Percentiles rank a stretch among this genome's conserved stretches.
Conservation (phyloP, 2,113 vertebrate species). For the Rhinogobius similis region DNA sequence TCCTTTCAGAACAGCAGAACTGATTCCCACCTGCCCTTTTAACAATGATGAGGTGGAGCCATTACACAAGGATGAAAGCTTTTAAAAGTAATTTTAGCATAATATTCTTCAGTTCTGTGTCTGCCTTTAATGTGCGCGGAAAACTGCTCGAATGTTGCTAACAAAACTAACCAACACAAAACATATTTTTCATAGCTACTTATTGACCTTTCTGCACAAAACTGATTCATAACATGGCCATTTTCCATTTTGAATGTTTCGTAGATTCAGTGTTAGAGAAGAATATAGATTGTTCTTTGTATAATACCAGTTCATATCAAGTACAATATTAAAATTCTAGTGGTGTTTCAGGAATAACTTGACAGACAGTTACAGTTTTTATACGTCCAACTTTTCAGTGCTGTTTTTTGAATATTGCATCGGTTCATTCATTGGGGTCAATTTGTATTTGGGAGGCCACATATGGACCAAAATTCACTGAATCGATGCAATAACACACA, state of each 20-base stretch:
- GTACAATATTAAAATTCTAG: not conserved
- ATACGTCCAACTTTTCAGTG: conserved; percentile 6
- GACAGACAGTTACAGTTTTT: not conserved
- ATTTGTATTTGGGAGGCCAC: conserved; percentile 53
- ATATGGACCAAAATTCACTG: conserved; percentile 43
- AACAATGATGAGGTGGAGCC: no score
- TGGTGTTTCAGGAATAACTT: conserved; percentile 3
- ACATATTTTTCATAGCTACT: not conserved
- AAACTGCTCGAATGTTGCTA: not conserved
- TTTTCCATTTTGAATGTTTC: no score
- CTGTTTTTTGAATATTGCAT: conserved; percentile 37
- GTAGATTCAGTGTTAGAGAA: not conserved
- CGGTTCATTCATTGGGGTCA: conserved; percentile 49
- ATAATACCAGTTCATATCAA: not conserved
- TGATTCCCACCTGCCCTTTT: no score
- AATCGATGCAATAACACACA: conserved; percentile 63
- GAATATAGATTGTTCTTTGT: not conserved
- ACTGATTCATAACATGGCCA: no score
- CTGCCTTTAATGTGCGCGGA: not conserved
- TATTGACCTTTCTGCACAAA: not conserved
- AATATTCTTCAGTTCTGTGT: no score
- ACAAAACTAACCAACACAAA: not conserved
- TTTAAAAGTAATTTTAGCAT: no score
- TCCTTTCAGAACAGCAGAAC: no score
- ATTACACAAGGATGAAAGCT: no score